phyloP scores from a whole-genome alignment of 2,888 invertebrate genomes.

The Ditylenchus weischeri region DNA sequence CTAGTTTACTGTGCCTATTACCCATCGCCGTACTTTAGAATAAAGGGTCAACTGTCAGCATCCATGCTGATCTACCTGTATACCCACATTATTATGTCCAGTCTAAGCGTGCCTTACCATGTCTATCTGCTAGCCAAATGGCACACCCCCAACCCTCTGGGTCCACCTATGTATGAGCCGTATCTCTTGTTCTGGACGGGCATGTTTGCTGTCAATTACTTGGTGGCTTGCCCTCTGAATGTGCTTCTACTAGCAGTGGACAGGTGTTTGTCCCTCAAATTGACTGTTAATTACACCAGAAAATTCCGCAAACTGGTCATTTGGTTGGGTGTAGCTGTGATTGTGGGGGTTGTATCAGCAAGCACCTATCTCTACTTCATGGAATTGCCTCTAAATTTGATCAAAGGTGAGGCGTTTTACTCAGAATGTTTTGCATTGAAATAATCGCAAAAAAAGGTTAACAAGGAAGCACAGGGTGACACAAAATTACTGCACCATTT shows the following conservation, averaged over 20 bases:
- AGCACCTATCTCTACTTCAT: not conserved
- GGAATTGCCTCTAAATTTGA: not conserved
- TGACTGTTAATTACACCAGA: not conserved
- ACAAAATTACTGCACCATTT: no score
- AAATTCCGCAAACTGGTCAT: not conserved
- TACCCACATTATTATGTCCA: conserved; percentile 1
- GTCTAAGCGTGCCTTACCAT: not conserved
- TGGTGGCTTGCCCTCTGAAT: not conserved
- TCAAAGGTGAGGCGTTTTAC: not conserved
- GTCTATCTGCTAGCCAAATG: not conserved
- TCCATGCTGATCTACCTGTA: not conserved
- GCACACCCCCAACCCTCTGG: not conserved
- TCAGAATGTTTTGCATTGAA: no score
- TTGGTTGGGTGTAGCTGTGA: not conserved
- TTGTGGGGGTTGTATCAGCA: not conserved
- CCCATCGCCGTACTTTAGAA: not conserved
- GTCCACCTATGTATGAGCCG: not conserved
- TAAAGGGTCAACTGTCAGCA: not conserved
- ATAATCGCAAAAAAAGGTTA: no score
- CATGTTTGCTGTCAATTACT: not conserved
- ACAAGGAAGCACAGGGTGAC: no score
- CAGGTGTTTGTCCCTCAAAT: not conserved
- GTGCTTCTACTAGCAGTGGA: not conserved
- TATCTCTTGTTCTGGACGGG: not conserved
- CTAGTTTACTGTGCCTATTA: not conserved